Conservation (phyloP, 2,888 invertebrate species). For the Pristionchus entomophagus region DNA sequence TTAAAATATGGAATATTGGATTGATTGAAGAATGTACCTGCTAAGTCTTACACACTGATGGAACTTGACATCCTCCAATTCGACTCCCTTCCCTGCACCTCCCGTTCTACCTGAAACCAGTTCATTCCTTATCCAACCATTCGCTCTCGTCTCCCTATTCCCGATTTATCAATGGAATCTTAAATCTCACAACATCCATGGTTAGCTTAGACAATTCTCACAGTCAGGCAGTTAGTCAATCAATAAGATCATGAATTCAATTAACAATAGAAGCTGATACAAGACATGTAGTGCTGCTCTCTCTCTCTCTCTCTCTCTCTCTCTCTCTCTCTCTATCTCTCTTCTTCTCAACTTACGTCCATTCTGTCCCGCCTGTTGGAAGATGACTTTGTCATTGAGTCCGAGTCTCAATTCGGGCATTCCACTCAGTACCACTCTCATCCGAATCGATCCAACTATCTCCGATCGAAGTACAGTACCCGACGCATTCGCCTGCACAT, state of each 20-base stretch:
- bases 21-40: conserved; percentile 80
- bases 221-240: not conserved
- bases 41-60: conserved; percentile 97
- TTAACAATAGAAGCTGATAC: no score
- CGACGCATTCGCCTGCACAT: conserved; percentile 87
- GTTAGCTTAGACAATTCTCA: not conserved
- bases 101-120: conserved; percentile 79
- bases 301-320: not conserved
- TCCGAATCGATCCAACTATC: conserved; percentile 98
- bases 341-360: conserved; percentile 84
- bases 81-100: conserved; percentile 89
- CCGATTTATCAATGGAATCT: not conserved
- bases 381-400: conserved; percentile 95
- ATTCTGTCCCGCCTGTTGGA: conserved; percentile 90
- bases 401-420: conserved; percentile 98
- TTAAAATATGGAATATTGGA: no score
- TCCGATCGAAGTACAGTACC: conserved; percentile 96
- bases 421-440: conserved; percentile 96
- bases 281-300: no score
- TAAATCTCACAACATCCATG: not conserved
- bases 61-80: conserved; percentile 97
- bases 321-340: no score
- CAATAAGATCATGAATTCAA: not conserved
- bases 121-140: not conserved
- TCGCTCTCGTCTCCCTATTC: not conserved